These are phyloP conservation scores for Macrochelys suwanniensis DNA, from an alignment of 2,797 vertebrate genomes.

Conservation along the genomic window DNA sequence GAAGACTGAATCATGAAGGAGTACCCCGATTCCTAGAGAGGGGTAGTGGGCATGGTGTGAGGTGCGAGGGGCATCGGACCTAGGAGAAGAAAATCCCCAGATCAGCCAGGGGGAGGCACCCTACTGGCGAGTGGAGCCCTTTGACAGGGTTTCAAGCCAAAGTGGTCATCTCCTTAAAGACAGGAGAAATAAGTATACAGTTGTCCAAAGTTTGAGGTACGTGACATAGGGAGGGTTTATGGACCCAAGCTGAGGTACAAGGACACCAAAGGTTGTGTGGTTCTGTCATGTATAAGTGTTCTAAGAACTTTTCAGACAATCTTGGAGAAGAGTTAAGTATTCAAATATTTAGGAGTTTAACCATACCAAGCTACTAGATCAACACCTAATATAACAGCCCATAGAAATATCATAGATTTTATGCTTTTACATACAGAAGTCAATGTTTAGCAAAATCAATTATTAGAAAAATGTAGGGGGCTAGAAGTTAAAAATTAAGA, in stretches of 20 bases:
- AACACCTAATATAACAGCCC: neutral
- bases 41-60: neutral
- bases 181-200: neutral
- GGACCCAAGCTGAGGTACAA: neutral
- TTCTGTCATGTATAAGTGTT: slow-evolving; percentile 19
- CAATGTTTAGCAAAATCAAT: slow-evolving; percentile 46
- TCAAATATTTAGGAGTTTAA: neutral
- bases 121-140: neutral
- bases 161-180: neutral
- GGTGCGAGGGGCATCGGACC: neutral
- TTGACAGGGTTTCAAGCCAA: neutral
- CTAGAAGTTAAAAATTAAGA: neutral
- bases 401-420: slow-evolving; percentile 4
- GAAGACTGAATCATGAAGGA: neutral
- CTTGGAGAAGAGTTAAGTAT: neutral
- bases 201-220: neutral
- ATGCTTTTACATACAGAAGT: slow-evolving; percentile 4
- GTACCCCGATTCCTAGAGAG: neutral
- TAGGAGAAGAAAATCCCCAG: neutral
- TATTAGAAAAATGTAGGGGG: neutral
- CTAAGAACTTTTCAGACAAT: neutral
- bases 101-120: neutral
- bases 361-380: neutral
- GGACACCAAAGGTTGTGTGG: neutral
- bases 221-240: neutral